phyloP scores from a whole-genome alignment of 2,113 vertebrate species.

The Perca fluviatilis region DNA sequence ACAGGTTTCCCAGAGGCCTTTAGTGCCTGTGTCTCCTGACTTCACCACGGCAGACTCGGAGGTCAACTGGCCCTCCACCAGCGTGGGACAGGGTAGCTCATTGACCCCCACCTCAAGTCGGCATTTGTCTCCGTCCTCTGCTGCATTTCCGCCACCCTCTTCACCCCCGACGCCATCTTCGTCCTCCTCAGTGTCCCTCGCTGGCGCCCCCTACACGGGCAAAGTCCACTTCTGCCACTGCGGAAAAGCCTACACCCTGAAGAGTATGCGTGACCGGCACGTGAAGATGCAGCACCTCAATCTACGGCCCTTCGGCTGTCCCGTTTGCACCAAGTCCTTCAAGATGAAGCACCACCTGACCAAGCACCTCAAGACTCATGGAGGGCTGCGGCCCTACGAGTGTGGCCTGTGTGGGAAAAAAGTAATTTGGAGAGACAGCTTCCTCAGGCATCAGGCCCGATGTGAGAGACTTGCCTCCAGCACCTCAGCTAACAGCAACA shows the following conservation, averaged over 20 bases:
- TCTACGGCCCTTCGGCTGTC: conserved; percentile 85
- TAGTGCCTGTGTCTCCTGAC: conserved; percentile 78
- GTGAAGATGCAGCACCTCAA: conserved; percentile 90
- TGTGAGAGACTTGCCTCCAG: conserved; percentile 78
- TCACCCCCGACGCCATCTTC: conserved; percentile 79
- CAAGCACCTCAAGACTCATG: conserved; percentile 88
- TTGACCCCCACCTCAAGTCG: conserved; percentile 62
- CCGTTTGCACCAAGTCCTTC: conserved; percentile 86
- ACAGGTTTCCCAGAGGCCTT: conserved; percentile 83
- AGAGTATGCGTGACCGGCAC: conserved; percentile 88
- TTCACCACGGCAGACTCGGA: conserved; percentile 71
- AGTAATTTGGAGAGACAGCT: conserved; percentile 87
- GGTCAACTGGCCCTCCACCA: conserved; percentile 69
- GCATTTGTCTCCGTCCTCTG: conserved; percentile 66
- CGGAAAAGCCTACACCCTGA: conserved; percentile 87
- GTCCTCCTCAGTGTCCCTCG: conserved; percentile 79
- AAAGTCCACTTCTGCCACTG: conserved; percentile 88
- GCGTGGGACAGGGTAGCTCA: conserved; percentile 34
- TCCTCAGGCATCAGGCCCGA: conserved; percentile 84
- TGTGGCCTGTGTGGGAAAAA: conserved; percentile 86
- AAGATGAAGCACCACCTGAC: conserved; percentile 90
- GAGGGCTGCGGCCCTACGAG: conserved; percentile 84
- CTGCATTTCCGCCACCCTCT: conserved; percentile 59
- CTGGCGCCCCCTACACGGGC: conserved; percentile 76
- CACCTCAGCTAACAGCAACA: conserved; percentile 28